Percentiles rank a stretch among this genome's conserved stretches.
phyloP scores from a whole-genome alignment of 2,888 invertebrate species.

The Metacarcinus magister region DNA sequence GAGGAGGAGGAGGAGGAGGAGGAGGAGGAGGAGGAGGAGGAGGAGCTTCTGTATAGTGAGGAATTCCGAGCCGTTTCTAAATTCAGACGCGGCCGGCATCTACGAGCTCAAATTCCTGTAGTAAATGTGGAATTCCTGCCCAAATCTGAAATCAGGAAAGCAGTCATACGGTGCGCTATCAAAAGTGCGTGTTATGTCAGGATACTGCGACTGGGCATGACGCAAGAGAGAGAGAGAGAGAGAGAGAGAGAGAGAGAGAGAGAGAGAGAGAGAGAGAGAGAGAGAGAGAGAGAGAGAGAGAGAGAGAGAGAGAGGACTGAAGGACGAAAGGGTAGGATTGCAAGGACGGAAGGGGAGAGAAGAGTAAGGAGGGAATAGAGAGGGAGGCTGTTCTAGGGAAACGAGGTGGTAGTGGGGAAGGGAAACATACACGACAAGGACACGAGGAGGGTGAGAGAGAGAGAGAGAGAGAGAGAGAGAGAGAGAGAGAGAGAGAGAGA shows the following conservation, averaged over 20 bases:
- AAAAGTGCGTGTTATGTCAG: neutral
- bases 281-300: constrained; percentile 26
- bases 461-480: no score
- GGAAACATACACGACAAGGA: no score
- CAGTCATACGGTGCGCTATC: neutral
- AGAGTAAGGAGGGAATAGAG: neutral
- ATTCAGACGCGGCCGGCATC: neutral
- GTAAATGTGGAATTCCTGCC: neutral
- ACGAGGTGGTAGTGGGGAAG: no score
- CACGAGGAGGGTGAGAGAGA: no score
- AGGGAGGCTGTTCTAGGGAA: no score
- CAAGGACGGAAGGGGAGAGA: neutral
- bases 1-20: neutral
- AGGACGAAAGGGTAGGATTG: neutral
- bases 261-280: constrained; percentile 26
- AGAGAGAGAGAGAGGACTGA: neutral
- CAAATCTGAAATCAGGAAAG: neutral
- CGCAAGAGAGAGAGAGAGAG: constrained; percentile 14
- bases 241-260: constrained; percentile 26
- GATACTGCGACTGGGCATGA: no score
- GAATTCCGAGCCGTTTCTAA: neutral
- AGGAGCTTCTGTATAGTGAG: constrained; percentile 26
- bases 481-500: no score
- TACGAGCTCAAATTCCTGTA: neutral
- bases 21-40: neutral